Evolutionary conservation across 2,797 vertebrate species (phyloP).

Genomic region (Fistularia tabacaria): DNA sequence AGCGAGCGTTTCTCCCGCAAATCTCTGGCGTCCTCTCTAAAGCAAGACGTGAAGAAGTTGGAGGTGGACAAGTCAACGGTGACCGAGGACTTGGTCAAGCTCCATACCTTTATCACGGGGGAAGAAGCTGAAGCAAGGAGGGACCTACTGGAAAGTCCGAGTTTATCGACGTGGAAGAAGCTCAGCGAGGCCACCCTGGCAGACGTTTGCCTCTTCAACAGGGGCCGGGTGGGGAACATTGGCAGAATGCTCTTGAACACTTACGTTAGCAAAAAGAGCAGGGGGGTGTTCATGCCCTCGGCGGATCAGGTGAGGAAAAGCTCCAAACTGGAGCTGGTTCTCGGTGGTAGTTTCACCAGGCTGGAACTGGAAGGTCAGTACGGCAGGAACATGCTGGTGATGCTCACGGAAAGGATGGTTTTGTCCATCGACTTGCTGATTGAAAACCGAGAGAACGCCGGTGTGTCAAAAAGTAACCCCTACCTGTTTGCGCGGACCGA

Average conservation of each 20-base stretch:
- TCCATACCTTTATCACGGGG: slow-evolving; percentile 55
- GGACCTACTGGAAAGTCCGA: slow-evolving; percentile 60
- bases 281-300: slow-evolving; percentile 52
- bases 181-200: slow-evolving; percentile 68
- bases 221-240: slow-evolving; percentile 66
- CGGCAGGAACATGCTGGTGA: slow-evolving; percentile 68
- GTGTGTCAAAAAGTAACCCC: slow-evolving; percentile 62
- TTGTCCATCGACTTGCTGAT: slow-evolving; percentile 60
- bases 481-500: slow-evolving; percentile 72
- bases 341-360: slow-evolving; percentile 57
- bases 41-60: slow-evolving; percentile 53
- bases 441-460: slow-evolving; percentile 53
- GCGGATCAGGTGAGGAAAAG: slow-evolving; percentile 67
- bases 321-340: slow-evolving; percentile 64
- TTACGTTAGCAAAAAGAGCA: slow-evolving; percentile 52
- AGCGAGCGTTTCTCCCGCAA: slow-evolving; percentile 59
- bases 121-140: slow-evolving; percentile 62
- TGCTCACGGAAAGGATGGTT: slow-evolving; percentile 66
- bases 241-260: slow-evolving; percentile 65
- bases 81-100: slow-evolving; percentile 66
- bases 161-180: slow-evolving; percentile 67
- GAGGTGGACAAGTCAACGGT: slow-evolving; percentile 63
- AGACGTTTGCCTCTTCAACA: slow-evolving; percentile 71
- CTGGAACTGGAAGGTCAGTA: slow-evolving; percentile 70
- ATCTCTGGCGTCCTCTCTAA: slow-evolving; percentile 37